Evolutionary conservation across 2,113 vertebrate genomes (phyloP).

Genomic region (Megaceryle maxima): DNA sequence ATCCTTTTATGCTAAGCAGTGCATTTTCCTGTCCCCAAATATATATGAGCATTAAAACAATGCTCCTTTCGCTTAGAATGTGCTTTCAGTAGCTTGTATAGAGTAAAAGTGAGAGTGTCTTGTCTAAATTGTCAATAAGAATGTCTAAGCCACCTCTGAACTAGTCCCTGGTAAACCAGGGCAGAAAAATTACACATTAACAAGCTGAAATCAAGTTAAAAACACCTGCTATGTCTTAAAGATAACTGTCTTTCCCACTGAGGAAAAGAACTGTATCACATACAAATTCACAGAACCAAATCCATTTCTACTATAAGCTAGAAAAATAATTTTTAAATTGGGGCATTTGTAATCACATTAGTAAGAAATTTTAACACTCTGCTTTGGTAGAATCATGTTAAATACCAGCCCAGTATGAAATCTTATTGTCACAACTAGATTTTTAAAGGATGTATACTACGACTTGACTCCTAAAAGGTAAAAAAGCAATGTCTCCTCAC

Average conservation of each 20-base stretch:
- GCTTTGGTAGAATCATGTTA: not conserved
- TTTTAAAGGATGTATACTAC: not conserved
- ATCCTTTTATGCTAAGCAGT: not conserved
- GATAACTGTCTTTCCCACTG: not conserved
- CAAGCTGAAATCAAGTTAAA: not conserved
- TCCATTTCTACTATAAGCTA: not conserved
- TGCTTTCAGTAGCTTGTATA: not conserved
- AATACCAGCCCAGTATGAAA: not conserved
- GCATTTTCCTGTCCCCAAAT: not conserved
- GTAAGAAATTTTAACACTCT: not conserved
- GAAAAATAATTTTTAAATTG: not conserved
- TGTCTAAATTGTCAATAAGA: not conserved
- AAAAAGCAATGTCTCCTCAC: not conserved
- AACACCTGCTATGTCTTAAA: not conserved
- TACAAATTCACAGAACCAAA: not conserved
- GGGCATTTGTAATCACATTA: not conserved
- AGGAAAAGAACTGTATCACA: not conserved
- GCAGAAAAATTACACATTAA: not conserved
- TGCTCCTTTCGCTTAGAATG: not conserved
- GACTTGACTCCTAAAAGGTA: not conserved
- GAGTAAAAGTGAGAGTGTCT: not conserved
- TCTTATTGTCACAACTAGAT: not conserved
- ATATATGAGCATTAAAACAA: not conserved
- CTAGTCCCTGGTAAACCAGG: not conserved
- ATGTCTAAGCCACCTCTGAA: not conserved